These are phyloP conservation scores for Dioctria linearis DNA, from an alignment of 2,888 invertebrate species.

Conservation along the genomic window DNA sequence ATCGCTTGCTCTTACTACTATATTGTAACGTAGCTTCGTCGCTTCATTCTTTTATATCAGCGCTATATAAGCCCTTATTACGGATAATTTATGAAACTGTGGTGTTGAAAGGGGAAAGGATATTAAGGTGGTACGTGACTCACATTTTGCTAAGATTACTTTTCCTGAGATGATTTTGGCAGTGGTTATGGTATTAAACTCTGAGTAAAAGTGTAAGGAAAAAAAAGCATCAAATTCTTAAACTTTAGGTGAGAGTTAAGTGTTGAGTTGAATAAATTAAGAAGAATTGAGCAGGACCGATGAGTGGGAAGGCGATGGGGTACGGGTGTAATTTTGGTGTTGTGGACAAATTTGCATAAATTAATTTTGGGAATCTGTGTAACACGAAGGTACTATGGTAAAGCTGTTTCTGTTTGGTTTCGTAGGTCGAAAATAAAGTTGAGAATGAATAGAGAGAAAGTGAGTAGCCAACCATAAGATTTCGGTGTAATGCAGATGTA, in stretches of 20 bases:
- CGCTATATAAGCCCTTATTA: slow-evolving; percentile 50
- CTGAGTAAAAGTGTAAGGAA: not conserved
- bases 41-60: slow-evolving; percentile 9
- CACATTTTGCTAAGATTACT: slow-evolving; percentile 52
- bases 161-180: slow-evolving; percentile 5
- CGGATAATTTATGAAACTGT: slow-evolving; percentile 53
- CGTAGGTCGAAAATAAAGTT: no score
- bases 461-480: no score
- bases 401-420: no score
- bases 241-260: slow-evolving; percentile 48
- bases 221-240: slow-evolving; percentile 31
- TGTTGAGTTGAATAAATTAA: slow-evolving; percentile 45
- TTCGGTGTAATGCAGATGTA: no score
- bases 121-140: slow-evolving; percentile 53
- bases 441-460: no score
- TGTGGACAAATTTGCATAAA: slow-evolving; percentile 1
- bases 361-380: not conserved
- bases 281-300: slow-evolving; percentile 5
- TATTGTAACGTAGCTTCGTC: slow-evolving; percentile 4
- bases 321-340: not conserved
- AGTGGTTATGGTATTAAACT: not conserved
- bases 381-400: no score
- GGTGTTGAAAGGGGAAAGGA: slow-evolving; percentile 50
- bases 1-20: slow-evolving; percentile 9
- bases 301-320: not conserved